Conservation (phyloP, 2,888 invertebrate genomes). For the Drosophila incognita region DNA sequence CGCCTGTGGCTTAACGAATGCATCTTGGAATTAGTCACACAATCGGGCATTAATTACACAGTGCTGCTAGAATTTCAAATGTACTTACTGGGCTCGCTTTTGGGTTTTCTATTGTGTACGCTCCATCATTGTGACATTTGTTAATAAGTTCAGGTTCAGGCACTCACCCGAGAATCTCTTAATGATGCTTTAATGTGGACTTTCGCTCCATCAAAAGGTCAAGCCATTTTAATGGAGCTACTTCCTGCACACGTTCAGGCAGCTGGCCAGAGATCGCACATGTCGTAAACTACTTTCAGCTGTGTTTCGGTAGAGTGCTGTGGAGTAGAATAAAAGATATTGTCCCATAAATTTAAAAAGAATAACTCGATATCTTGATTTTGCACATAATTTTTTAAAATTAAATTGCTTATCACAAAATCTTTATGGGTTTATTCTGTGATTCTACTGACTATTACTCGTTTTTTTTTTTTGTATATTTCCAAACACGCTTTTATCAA, state of each 20-base stretch:
- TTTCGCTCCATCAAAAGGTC: slow-evolving; percentile 66
- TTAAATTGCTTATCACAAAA: not conserved
- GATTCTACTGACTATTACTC: not conserved
- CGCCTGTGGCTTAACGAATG: slow-evolving; percentile 38
- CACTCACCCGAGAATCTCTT: slow-evolving; percentile 16
- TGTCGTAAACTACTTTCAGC: not conserved
- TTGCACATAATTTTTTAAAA: not conserved
- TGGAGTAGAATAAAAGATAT: not conserved
- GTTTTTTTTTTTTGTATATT: slow-evolving; percentile 18
- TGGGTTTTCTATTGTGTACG: not conserved
- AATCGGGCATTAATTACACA: slow-evolving; percentile 41
- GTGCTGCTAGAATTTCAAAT: slow-evolving; percentile 17
- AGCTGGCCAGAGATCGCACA: slow-evolving; percentile 18
- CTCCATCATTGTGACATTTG: slow-evolving; percentile 45
- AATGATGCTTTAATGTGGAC: slow-evolving; percentile 40
- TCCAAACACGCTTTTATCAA: slow-evolving; percentile 15
- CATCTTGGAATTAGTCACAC: slow-evolving; percentile 48
- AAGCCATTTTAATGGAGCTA: slow-evolving; percentile 34
- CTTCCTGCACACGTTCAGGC: slow-evolving; percentile 29
- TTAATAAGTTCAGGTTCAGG: slow-evolving; percentile 45
- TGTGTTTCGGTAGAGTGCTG: not conserved
- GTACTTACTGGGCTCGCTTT: slow-evolving; percentile 1
- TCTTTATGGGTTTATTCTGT: not conserved
- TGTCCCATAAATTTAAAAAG: not conserved
- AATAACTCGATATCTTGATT: not conserved